These are phyloP conservation scores for Leucophenga maculata DNA, from an alignment of 2,888 invertebrate species.

Conservation along the genomic window DNA sequence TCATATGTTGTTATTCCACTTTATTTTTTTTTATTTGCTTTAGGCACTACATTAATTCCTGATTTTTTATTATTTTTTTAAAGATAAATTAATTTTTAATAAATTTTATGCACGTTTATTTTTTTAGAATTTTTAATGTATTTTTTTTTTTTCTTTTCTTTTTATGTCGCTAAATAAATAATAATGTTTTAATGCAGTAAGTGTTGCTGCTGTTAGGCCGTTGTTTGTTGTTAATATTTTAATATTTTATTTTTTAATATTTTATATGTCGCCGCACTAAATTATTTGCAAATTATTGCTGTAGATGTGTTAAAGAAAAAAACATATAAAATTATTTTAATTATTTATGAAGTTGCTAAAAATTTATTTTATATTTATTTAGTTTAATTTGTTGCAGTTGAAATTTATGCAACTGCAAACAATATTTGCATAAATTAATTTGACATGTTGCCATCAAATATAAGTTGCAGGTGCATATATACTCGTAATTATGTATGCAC, in stretches of 20 bases:
- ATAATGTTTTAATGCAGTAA: slow-evolving; percentile 14
- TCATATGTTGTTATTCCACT: too few species aligned
- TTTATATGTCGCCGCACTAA: slow-evolving; percentile 32
- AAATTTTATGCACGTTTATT: slow-evolving; percentile 40
- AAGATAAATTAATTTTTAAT: slow-evolving; percentile 45
- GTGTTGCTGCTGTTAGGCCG: not conserved
- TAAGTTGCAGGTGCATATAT: not conserved
- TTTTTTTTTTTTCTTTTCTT: slow-evolving; percentile 24
- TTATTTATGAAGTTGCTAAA: not conserved
- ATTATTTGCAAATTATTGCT: slow-evolving; percentile 32
- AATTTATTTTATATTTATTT: not conserved
- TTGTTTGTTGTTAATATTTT: slow-evolving; percentile 18
- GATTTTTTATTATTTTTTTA: slow-evolving; percentile 40
- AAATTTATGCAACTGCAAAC: not conserved
- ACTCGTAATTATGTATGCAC: too few species aligned
- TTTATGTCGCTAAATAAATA: slow-evolving; percentile 33
- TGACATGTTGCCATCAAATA: not conserved
- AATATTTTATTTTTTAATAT: slow-evolving; percentile 10
- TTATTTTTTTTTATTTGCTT: slow-evolving; percentile 39
- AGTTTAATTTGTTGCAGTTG: not conserved
- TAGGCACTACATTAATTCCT: slow-evolving; percentile 61
- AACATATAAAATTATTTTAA: too few species aligned
- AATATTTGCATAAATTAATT: not conserved
- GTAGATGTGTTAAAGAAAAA: too few species aligned
- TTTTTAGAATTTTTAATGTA: not conserved